phyloP scores from a whole-genome alignment of 2,113 vertebrate genomes.

The Paradisaea rubra region DNA sequence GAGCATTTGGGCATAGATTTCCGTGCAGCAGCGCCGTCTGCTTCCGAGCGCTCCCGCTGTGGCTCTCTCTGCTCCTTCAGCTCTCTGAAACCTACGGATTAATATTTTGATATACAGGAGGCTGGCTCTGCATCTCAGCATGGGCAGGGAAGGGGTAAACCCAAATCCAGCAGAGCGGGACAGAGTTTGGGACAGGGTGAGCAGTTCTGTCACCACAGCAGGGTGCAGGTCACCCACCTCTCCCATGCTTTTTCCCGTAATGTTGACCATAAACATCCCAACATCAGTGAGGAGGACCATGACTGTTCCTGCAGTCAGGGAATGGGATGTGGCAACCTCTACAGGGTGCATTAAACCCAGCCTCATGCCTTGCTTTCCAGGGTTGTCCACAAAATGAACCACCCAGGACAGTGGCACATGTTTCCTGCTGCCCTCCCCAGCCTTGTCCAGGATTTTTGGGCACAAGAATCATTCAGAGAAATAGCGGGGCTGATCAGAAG shows the following conservation, averaged over 20 bases:
- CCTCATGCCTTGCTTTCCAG: not conserved
- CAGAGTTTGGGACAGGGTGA: not conserved
- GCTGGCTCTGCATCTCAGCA: not conserved
- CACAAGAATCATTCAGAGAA: not conserved
- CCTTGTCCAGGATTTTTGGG: not conserved
- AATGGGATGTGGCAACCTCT: not conserved
- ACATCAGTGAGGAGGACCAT: not conserved
- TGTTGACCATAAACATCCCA: not conserved
- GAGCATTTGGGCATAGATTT: not conserved
- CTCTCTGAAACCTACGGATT: not conserved
- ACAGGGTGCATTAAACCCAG: accelerated
- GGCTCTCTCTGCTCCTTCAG: not conserved
- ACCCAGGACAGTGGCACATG: not conserved
- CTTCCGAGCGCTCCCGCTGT: not conserved
- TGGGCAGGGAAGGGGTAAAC: not conserved
- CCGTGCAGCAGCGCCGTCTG: not conserved
- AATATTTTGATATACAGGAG: not conserved
- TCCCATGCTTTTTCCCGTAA: not conserved
- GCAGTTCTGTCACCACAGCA: accelerated
- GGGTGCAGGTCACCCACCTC: accelerated
- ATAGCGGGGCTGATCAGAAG: not conserved
- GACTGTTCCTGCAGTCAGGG: not conserved
- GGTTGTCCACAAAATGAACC: not conserved
- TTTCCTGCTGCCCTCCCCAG: not conserved
- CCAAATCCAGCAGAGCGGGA: not conserved